phyloP scores from a whole-genome alignment of 2,797 vertebrate genomes.

The Acrossocheilus wenchowensis region DNA sequence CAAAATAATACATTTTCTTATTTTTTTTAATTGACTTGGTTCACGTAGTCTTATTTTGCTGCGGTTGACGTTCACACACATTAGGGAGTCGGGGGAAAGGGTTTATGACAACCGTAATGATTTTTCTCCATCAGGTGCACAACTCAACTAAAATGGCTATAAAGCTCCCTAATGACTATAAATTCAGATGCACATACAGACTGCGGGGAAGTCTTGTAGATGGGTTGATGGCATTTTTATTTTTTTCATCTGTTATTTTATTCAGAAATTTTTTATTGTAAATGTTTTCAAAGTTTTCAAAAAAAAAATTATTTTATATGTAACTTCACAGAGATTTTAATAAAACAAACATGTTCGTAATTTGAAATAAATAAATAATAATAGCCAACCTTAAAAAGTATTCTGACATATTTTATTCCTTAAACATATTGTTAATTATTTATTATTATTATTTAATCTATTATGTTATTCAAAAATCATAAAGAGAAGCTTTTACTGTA shows the following conservation, averaged over 20 bases:
- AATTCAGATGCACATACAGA: background rate
- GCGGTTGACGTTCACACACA: slow-evolving; percentile 45
- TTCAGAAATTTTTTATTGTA: background rate
- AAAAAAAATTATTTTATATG: too few species aligned
- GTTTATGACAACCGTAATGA: slow-evolving; percentile 49
- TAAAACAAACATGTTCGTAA: background rate
- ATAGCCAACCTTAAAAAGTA: background rate
- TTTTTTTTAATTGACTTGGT: slow-evolving; percentile 6
- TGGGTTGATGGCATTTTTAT: background rate
- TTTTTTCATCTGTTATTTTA: background rate
- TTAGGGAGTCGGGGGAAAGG: slow-evolving; percentile 34
- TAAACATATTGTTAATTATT: background rate
- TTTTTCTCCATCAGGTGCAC: slow-evolving; percentile 45
- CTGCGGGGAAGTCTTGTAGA: background rate
- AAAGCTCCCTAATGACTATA: background rate
- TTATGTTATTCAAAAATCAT: background rate
- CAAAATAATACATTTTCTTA: slow-evolving; percentile 12
- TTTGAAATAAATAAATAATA: background rate
- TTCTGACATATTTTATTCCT: background rate
- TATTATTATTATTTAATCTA: background rate
- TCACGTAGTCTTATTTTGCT: slow-evolving; percentile 41
- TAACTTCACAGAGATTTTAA: background rate
- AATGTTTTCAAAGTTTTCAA: background rate
- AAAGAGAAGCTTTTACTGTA: background rate
- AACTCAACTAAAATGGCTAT: background rate